Evolutionary conservation across 2,888 invertebrate genomes (phyloP).

Genomic region (Eulithis testata): DNA sequence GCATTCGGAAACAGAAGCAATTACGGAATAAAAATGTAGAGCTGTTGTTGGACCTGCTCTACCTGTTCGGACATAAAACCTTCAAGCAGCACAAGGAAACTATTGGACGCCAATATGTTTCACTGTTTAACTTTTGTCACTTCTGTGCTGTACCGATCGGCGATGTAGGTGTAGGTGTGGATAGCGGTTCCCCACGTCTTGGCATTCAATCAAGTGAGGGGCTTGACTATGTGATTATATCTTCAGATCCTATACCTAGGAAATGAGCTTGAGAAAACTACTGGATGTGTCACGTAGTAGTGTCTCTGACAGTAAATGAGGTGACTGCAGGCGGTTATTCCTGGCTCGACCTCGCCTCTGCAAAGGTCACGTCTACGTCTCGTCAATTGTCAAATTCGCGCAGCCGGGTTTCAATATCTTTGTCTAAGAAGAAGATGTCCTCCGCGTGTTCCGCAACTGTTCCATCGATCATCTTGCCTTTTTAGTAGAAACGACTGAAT

Average conservation of each 20-base stretch:
- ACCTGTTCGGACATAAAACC: background rate
- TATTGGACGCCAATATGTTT: background rate
- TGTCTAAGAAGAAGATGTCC: slow-evolving; percentile 7
- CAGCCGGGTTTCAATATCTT: too few species aligned
- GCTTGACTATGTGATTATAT: background rate
- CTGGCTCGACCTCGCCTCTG: slow-evolving; percentile 49
- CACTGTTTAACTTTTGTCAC: too few species aligned
- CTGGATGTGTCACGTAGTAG: slow-evolving; percentile 20
- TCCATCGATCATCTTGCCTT: too few species aligned
- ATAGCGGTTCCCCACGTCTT: background rate
- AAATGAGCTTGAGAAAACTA: background rate
- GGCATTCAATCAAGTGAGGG: background rate
- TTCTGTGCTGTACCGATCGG: too few species aligned
- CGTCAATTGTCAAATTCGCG: slow-evolving; percentile 52
- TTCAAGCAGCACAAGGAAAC: background rate
- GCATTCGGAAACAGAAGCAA: too few species aligned
- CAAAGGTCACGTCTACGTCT: slow-evolving; percentile 48
- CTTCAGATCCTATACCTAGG: background rate
- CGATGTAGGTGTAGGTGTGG: too few species aligned
- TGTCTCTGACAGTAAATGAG: slow-evolving; percentile 37
- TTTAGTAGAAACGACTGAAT: too few species aligned
- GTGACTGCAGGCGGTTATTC: slow-evolving; percentile 46
- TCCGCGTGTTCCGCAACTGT: background rate
- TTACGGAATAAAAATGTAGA: too few species aligned
- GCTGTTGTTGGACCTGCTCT: too few species aligned